Percentiles rank a stretch among this genome's conserved stretches.
These are phyloP conservation scores for Heliocidaris tuberculata DNA, from an alignment of 35 echinoderm and acorn worm species.

Conservation along the genomic window DNA sequence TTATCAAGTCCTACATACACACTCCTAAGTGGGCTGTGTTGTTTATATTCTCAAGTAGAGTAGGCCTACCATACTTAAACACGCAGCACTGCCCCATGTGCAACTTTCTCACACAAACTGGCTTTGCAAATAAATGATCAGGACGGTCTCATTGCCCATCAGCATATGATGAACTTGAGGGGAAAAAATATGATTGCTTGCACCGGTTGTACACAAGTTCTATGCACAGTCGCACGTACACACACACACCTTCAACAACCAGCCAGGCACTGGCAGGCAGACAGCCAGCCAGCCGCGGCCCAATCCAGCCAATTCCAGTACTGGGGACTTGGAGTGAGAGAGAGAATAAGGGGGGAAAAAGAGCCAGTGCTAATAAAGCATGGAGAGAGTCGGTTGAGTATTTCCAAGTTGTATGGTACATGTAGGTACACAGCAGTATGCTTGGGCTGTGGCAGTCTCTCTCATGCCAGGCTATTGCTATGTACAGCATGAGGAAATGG, in stretches of 20 bases:
- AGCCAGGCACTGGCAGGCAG: background rate
- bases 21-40: background rate
- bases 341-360: background rate
- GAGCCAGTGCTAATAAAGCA: background rate
- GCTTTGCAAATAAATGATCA: slow-evolving; percentile 36
- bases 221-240: slow-evolving; percentile 1
- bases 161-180: slow-evolving; percentile 35
- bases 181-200: slow-evolving; percentile 35
- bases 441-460: background rate
- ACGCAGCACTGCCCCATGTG: slow-evolving; percentile 23
- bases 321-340: background rate
- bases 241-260: slow-evolving; percentile 12
- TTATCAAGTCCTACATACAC: background rate
- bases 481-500: background rate
- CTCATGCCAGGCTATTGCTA: background rate
- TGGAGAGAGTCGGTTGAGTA: background rate
- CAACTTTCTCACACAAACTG: slow-evolving; percentile 39
- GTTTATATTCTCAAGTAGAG: background rate
- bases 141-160: background rate
- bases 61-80: background rate
- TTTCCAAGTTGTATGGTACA: background rate
- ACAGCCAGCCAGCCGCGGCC: background rate
- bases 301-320: slow-evolving; percentile 30
- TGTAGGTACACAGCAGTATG: background rate
- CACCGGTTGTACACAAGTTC: background rate